Percentiles rank a stretch among this genome's conserved stretches.
Conservation (phyloP, 2,888 invertebrate species). For the Harpalus rufipes region DNA sequence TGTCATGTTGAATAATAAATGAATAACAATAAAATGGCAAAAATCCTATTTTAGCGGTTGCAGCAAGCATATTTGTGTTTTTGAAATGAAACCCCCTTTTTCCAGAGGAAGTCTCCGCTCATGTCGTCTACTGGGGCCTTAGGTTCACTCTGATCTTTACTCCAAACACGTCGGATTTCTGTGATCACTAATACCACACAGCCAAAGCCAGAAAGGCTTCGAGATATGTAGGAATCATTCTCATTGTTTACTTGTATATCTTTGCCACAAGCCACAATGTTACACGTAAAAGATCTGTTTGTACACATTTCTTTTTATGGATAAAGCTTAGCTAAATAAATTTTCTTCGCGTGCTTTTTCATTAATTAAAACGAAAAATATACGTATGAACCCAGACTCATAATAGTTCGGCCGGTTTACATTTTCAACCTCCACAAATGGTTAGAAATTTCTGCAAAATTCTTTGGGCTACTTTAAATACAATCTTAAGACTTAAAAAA, state of each 20-base stretch:
- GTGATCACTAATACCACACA: not conserved
- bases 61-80: not conserved
- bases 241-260: not conserved
- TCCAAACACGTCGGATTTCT: slow-evolving; percentile 5
- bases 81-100: not conserved
- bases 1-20: no score
- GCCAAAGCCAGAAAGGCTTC: not conserved
- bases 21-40: no score
- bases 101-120: not conserved
- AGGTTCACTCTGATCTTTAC: slow-evolving; percentile 1
- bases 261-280: not conserved
- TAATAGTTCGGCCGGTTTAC: no score
- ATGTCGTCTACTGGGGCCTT: not conserved
- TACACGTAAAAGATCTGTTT: slow-evolving; percentile 6
- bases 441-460: no score
- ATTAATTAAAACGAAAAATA: not conserved
- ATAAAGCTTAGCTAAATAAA: not conserved
- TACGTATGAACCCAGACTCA: no score
- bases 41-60: not conserved
- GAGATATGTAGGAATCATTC: slow-evolving; percentile 5
- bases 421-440: no score
- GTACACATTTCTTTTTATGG: not conserved
- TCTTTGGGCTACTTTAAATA: no score
- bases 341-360: not conserved
- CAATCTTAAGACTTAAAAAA: no score